Evolutionary conservation across 2,888 invertebrate genomes (phyloP), one percentile per base, ranked within the genome.

Genomic region (Lasius platythorax): DNA sequence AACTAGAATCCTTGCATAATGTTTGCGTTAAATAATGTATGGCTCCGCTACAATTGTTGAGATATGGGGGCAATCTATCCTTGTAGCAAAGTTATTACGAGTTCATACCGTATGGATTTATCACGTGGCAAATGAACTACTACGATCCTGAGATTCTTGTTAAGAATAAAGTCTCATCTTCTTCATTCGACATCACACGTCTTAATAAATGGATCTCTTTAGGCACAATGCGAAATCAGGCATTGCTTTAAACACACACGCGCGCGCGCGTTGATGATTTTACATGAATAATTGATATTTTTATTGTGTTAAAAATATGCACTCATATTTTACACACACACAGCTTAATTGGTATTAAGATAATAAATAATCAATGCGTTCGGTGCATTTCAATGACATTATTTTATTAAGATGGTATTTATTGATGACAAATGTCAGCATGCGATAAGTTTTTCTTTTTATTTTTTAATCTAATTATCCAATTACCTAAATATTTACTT

Each of bases 1-100:
- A 78, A 83, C 78, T 83, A 78, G 78, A 83, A 83, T 68, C 78
- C 28, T 83, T 78, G 82, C 82, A 83, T 81, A 81, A 81, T 81
- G 74, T 81, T 81, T 81, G 79, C 61, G 79, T 81, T 81, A 81
- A 81, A 73, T 81, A 81, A 81, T 73, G 73, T 37, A 83, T 50
- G 58, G 61, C 67, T 61, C 15, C 81, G 82, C 67, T 78, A 78
- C 78, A 83, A 83, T 83, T 83, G 82, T 64, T 79, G 82, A 79
- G 79, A 76, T 79, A 83, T 83, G 82, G 46, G 61, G 8, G 67
- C 78, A 43, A 78, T 78, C 82, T 68, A 67, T 83, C 61, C 46
- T 63, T 73, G 73, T 73, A 50, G 61, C 46, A 30, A 73, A 63
- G 73, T 81, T 73, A 81, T 81, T 68, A 68, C 78, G 68, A 68